These are phyloP conservation scores for Gymnarchus niloticus DNA, from an alignment of 2,113 vertebrate species.

Conservation along the genomic window DNA sequence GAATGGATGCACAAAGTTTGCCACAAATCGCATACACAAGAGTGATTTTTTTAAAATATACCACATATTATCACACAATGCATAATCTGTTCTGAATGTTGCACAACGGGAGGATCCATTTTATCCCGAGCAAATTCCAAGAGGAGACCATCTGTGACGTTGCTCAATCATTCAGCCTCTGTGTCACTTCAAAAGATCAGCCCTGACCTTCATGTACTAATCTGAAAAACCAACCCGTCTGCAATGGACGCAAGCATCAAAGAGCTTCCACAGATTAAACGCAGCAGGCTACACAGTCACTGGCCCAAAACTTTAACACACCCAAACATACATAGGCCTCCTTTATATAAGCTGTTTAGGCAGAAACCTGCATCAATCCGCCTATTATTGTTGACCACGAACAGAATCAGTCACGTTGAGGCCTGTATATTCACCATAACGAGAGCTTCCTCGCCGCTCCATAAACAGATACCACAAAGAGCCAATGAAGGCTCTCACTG, in stretches of 20 bases:
- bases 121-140: background rate
- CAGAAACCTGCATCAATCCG: background rate
- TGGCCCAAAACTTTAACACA: background rate
- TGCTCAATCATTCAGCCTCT: background rate
- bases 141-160: conserved; percentile 16
- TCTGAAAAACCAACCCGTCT: conserved; percentile 44
- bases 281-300: conserved; percentile 42
- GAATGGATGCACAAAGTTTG: background rate
- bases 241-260: conserved; percentile 39
- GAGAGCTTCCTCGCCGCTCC: conserved; percentile 47
- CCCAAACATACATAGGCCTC: conserved; percentile 25
- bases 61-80: background rate
- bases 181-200: conserved; percentile 22
- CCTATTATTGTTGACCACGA: background rate
- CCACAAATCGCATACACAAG: too few relatives aligned
- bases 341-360: background rate
- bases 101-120: background rate
- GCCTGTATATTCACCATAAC: conserved; percentile 49
- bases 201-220: conserved; percentile 53
- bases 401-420: background rate
- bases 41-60: too few relatives aligned
- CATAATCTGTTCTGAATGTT: background rate
- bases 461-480: conserved; percentile 60
- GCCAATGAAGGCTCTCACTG: too few relatives aligned
- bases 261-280: conserved; percentile 43